Percentiles rank a stretch among this genome's conserved stretches.
Conservation (phyloP, 1,140 invertebrate genomes). For the Metaphire vulgaris region DNA sequence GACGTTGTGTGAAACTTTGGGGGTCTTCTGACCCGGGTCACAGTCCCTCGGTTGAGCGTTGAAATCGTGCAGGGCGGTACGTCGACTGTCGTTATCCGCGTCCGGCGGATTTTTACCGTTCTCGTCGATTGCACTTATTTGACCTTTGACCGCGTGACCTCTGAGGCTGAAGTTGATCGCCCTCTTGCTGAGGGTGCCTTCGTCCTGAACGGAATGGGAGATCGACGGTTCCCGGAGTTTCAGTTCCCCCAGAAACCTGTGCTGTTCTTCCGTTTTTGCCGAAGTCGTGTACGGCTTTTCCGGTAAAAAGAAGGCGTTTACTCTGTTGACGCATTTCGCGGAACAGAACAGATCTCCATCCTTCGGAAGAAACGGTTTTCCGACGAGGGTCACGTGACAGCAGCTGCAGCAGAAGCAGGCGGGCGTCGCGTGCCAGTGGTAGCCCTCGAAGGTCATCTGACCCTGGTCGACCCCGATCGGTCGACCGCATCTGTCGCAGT, state of each 20-base stretch:
- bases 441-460: conserved; percentile 95
- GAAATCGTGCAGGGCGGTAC: no score
- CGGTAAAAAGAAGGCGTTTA: no score
- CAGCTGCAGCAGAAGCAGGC: conserved; percentile 91
- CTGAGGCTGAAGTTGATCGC: neutral
- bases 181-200: conserved; percentile 16
- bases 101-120: no score
- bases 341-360: conserved; percentile 86
- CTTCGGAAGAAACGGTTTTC: conserved; percentile 83
- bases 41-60: no score
- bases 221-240: no score
- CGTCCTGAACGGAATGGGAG: neutral
- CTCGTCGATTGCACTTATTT: no score
- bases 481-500: conserved; percentile 92
- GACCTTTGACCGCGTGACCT: neutral
- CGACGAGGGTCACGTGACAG: conserved; percentile 81
- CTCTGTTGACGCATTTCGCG: no score
- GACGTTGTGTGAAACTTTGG: no score
- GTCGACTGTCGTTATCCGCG: no score
- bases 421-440: conserved; percentile 96
- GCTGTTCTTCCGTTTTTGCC: no score
- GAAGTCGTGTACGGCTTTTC: neutral
- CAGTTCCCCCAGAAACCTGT: no score
- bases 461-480: conserved; percentile 91
- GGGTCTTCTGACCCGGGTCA: no score